Evolutionary conservation across 2,113 vertebrate species (phyloP), one percentile per base, ranked within the genome.

Genomic region (Clarias magur): DNA sequence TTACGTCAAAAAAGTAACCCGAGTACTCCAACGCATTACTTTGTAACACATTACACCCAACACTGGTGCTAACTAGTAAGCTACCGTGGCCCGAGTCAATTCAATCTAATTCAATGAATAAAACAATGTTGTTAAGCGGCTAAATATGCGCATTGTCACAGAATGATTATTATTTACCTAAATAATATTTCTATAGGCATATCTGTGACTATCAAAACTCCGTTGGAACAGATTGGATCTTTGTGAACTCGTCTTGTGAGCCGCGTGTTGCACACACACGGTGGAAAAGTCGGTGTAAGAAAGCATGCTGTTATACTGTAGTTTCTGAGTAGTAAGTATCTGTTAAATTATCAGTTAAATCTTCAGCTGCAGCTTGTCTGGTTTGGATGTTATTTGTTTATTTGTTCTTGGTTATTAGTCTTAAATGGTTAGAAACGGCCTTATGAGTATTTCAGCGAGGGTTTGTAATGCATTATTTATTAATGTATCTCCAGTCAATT

Each of bases 401-500:
- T 21, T 57, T 80, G 56, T 80, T 57, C n/a, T 59, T 54, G n/a
- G 53, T 56, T 56, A 56, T 27, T 27, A 54, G 53, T 56, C 7
- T 13, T 62, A 38, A 59, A 81, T 81, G 0, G 38, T 21, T 34
- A 62, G 54, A 62, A 81, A 38, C 13, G 57, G 3, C 30, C 57
- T 62, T 38, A 5, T 60, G 57, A 62, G 79, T 38, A 62, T 62
- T 81, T 60, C 56, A 23, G 27, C 38, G 27, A 62, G 30, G 79
- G 23, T 4, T 79, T 79, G 10, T 79, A 79, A 54, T 81, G 57
- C 57, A 81, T 81, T 81, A 81, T 81, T 81, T 81, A 81, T 81
- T 19, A 62, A 62, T 80, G 76, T 2, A 56, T 57, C 19, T 38
- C 0, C 16, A 34, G 56, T 12, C 57, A 38, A 23, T 81, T 81